A percentile compares a stretch with the other conserved stretches of the same genome.
phyloP scores from a whole-genome alignment of 2,113 vertebrate genomes.

The Labrus mixtus region DNA sequence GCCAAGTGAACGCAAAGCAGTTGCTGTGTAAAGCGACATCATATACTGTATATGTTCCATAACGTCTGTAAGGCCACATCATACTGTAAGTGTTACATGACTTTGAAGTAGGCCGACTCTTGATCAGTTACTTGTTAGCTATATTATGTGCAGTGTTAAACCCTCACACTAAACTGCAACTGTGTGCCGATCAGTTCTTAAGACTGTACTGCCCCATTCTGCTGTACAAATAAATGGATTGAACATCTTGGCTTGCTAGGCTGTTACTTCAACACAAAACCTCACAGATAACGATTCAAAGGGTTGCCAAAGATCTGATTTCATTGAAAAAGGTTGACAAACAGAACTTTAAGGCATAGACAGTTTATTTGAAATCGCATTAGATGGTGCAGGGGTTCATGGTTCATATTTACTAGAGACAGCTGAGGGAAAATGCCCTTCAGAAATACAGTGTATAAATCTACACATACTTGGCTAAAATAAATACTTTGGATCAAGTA shows the following conservation, averaged over 20 bases:
- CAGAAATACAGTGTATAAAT: conserved; percentile 10
- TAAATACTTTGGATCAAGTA: background rate
- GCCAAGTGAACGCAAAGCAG: conserved; percentile 57
- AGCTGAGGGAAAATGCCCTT: background rate
- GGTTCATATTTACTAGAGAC: conserved; percentile 27
- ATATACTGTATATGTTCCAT: conserved; percentile 46
- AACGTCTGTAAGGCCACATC: conserved; percentile 58
- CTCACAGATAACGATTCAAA: no score
- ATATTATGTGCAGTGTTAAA: conserved; percentile 65
- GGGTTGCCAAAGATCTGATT: no score
- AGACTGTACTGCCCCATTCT: conserved; percentile 75
- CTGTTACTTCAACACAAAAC: background rate
- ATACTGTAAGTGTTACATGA: conserved; percentile 52
- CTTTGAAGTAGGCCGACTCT: conserved; percentile 53
- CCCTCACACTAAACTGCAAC: conserved; percentile 55
- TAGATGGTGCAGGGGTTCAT: conserved; percentile 27
- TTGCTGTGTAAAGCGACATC: conserved; percentile 51
- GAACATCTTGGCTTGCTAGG: conserved; percentile 30
- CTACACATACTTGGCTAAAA: background rate
- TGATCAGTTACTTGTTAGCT: conserved; percentile 63
- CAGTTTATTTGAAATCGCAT: conserved; percentile 53
- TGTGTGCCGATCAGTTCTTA: conserved; percentile 66
- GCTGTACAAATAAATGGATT: conserved; percentile 75
- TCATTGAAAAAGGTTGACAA: background rate
- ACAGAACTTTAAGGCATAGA: conserved; percentile 8